These are phyloP conservation scores for Turdus rufiventris DNA, from an alignment of 2,113 vertebrate species.

Conservation along the genomic window DNA sequence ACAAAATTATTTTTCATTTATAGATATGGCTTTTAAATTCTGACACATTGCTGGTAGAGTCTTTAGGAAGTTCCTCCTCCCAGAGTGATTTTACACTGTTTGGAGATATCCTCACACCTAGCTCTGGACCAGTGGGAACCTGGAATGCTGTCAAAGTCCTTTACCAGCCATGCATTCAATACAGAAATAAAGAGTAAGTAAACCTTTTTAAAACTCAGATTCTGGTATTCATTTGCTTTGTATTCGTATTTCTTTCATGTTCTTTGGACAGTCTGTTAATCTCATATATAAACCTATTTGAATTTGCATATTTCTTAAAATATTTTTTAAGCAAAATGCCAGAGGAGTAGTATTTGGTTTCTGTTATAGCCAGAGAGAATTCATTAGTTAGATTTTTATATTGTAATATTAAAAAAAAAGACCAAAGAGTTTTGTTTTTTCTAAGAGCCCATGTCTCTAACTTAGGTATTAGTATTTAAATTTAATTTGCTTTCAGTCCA, in stretches of 20 bases:
- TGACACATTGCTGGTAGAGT: slow-evolving; percentile 85
- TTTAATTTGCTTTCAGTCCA: background rate
- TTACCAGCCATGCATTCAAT: slow-evolving; percentile 80
- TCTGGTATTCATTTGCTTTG: background rate
- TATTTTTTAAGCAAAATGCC: background rate
- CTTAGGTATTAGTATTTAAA: background rate
- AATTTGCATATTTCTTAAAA: background rate
- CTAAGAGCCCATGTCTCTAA: background rate
- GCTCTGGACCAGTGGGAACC: slow-evolving; percentile 53
- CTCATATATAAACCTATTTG: background rate
- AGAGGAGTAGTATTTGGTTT: background rate
- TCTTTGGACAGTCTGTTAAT: background rate
- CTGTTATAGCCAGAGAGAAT: background rate
- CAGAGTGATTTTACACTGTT: slow-evolving; percentile 51
- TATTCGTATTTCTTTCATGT: background rate
- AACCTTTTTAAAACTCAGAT: background rate
- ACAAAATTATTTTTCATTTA: slow-evolving; percentile 19
- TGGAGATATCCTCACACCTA: slow-evolving; percentile 28
- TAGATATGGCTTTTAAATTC: slow-evolving; percentile 95
- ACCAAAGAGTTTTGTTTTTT: background rate
- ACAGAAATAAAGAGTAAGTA: slow-evolving; percentile 85
- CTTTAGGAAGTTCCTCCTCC: slow-evolving; percentile 51
- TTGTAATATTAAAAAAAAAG: background rate
- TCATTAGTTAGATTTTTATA: background rate
- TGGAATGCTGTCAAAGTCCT: slow-evolving; percentile 85